phyloP scores from a whole-genome alignment of 2,113 vertebrate species.

The Microtus richardsoni region DNA sequence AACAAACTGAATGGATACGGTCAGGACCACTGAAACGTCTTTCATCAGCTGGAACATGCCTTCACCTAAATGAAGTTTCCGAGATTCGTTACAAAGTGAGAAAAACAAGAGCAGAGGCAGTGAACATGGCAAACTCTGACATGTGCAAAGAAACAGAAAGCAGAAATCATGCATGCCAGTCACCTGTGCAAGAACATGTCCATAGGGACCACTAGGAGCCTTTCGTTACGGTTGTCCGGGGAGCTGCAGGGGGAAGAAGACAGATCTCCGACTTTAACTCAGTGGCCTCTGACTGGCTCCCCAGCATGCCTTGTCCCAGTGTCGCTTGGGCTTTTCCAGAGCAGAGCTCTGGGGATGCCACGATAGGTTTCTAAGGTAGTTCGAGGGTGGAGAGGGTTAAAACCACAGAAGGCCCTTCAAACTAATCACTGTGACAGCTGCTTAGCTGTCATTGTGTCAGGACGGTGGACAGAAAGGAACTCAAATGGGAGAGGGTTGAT shows the following conservation, averaged over 20 bases:
- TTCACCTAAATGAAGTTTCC: not conserved
- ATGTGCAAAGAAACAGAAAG: not conserved
- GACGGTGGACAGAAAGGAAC: not conserved
- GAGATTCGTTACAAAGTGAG: not conserved
- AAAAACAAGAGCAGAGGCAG: not conserved
- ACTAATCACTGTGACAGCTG: not conserved
- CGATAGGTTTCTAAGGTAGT: not conserved
- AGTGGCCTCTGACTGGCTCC: not conserved
- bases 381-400: not conserved
- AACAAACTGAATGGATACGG: not conserved
- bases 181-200: not conserved
- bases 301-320: no score
- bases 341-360: not conserved
- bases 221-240: fast-evolving
- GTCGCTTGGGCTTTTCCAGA: not conserved
- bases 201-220: not conserved
- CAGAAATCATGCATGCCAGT: no score
- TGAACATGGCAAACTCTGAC: not conserved
- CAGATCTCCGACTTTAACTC: not conserved
- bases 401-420: not conserved
- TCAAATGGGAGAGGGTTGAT: not conserved
- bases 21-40: not conserved
- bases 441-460: no score
- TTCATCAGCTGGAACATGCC: not conserved
- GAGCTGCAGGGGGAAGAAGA: not conserved